phyloP scores from a whole-genome alignment of 2,797 vertebrate species.

The Pempheris klunzingeri region DNA sequence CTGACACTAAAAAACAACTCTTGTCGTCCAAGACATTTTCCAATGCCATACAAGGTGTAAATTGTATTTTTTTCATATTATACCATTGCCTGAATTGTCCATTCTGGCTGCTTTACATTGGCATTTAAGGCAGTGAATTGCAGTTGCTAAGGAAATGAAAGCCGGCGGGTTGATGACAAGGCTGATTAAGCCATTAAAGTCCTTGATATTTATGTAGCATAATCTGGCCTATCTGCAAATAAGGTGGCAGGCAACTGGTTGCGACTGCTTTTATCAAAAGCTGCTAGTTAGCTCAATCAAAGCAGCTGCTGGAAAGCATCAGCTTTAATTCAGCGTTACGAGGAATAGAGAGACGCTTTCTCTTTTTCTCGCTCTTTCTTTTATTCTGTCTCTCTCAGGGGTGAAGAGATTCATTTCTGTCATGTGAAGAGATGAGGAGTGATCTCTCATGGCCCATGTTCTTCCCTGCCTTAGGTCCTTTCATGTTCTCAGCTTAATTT shows the following conservation, averaged over 20 bases:
- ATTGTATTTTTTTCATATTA: conserved; percentile 19
- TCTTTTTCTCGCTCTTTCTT: conserved; percentile 4
- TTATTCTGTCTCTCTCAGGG: conserved; percentile 43
- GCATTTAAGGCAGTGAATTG: conserved; percentile 45
- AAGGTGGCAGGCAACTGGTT: conserved; percentile 62
- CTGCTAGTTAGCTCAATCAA: conserved; percentile 81
- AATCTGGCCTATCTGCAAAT: conserved; percentile 76
- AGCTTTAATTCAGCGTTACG: conserved; percentile 63
- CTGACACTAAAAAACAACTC: conserved; percentile 38
- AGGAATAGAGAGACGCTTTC: conserved; percentile 35
- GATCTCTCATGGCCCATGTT: conserved; percentile 59
- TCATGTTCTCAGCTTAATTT: conserved; percentile 70
- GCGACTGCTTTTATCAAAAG: conserved; percentile 73
- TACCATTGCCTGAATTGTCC: conserved; percentile 13
- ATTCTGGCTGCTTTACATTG: conserved; percentile 41
- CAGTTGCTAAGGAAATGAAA: conserved; percentile 72
- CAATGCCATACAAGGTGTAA: conserved; percentile 28
- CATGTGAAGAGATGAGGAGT: conserved; percentile 68
- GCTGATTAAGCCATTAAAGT: conserved; percentile 78
- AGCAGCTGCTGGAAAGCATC: conserved; percentile 74
- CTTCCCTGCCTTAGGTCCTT: conserved; percentile 68
- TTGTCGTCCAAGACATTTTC: conserved; percentile 36
- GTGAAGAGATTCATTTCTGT: conserved; percentile 69
- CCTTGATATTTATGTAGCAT: conserved; percentile 78
- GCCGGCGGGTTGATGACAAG: conserved; percentile 72